phyloP scores from a whole-genome alignment of 2,797 vertebrate genomes.

The Pristis pectinata region DNA sequence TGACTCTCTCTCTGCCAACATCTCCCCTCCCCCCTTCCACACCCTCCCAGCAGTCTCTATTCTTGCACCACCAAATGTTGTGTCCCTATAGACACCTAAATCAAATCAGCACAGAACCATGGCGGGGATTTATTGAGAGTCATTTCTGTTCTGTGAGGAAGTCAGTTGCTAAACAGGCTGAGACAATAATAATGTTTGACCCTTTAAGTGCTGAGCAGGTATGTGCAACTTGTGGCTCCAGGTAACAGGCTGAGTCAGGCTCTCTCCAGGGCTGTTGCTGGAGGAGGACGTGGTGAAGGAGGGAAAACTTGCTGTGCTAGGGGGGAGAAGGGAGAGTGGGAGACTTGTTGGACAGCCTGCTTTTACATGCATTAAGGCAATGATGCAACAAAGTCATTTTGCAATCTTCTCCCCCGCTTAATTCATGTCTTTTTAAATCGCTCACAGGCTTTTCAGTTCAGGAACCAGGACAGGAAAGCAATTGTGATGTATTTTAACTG shows the following conservation, averaged over 20 bases:
- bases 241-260: not conserved
- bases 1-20: conserved; percentile 53
- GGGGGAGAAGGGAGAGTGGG: not conserved
- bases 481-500: not conserved
- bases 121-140: conserved; percentile 99
- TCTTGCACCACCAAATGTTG: conserved; percentile 97
- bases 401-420: not conserved
- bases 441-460: not conserved
- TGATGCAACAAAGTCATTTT: not conserved
- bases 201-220: conserved; percentile 60
- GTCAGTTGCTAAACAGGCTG: conserved; percentile 91
- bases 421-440: not conserved
- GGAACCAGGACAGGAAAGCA: not conserved
- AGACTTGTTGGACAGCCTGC: not conserved
- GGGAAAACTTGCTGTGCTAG: no score
- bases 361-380: not conserved
- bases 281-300: not conserved
- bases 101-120: conserved; percentile 98
- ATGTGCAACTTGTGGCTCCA: conserved; percentile 47
- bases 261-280: no score
- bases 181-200: conserved; percentile 86
- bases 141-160: conserved; percentile 97
- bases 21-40: conserved; percentile 71
- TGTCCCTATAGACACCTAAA: conserved; percentile 98
- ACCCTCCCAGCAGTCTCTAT: conserved; percentile 65